Conservation (phyloP, 2,888 invertebrate genomes). For the Oconnorella tubifera region DNA sequence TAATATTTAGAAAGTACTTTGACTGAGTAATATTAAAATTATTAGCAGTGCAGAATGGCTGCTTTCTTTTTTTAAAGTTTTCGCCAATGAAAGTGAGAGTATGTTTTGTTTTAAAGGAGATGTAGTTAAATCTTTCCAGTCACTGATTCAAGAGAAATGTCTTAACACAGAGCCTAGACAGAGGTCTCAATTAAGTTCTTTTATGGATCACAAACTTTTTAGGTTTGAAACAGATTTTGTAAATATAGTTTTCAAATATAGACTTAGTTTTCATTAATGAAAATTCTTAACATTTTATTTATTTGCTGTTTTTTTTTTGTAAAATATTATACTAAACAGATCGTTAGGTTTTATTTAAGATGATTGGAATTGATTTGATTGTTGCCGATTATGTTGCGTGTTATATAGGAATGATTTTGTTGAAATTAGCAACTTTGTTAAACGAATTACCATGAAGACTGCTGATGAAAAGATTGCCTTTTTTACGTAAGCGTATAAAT, state of each 20-base stretch:
- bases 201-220: slow-evolving; percentile 45
- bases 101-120: slow-evolving; percentile 43
- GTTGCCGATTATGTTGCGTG: no score
- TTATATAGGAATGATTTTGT: slow-evolving; percentile 82
- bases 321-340: no score
- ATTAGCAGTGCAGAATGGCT: no score
- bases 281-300: no score
- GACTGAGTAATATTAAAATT: no score
- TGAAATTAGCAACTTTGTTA: slow-evolving; percentile 75
- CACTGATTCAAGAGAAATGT: slow-evolving; percentile 65
- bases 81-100: no score
- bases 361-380: no score
- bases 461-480: slow-evolving; percentile 74
- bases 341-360: no score
- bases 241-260: not conserved
- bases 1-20: no score
- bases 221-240: slow-evolving; percentile 36
- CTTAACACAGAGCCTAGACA: slow-evolving; percentile 66
- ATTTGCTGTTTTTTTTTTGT: no score
- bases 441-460: slow-evolving; percentile 74
- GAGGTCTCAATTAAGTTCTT: slow-evolving; percentile 67
- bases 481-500: slow-evolving; percentile 62
- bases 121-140: slow-evolving; percentile 45
- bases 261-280: not conserved
- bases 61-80: no score